Percentiles rank a stretch among this genome's conserved stretches.
These are phyloP conservation scores for Nibea albiflora DNA, from an alignment of 2,113 vertebrate species.

Conservation along the genomic window DNA sequence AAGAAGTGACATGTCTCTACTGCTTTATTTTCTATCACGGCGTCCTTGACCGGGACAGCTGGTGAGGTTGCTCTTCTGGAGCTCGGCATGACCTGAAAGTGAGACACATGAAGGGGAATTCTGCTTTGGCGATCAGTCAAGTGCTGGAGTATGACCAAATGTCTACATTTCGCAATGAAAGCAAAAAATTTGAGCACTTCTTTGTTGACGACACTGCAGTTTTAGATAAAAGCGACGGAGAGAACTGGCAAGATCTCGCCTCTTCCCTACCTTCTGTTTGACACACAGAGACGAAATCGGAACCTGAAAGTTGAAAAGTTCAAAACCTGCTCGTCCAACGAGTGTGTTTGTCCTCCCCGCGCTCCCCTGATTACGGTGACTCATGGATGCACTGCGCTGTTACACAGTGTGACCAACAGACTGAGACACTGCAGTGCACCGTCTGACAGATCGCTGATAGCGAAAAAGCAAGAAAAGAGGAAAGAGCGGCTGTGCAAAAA, in stretches of 20 bases:
- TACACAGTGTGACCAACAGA: slow-evolving; percentile 10
- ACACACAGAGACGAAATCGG: slow-evolving; percentile 13
- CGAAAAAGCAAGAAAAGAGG: background rate
- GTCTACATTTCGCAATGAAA: background rate
- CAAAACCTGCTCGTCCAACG: slow-evolving; percentile 4
- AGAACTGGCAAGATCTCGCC: background rate
- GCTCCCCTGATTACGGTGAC: slow-evolving; percentile 38
- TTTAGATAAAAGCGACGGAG: background rate
- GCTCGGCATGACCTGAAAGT: slow-evolving; percentile 5
- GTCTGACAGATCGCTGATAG: slow-evolving; percentile 73
- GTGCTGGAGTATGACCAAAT: background rate
- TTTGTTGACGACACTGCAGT: no score
- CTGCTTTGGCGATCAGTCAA: background rate
- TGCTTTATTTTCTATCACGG: background rate
- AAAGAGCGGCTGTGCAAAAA: slow-evolving; percentile 23
- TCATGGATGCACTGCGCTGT: slow-evolving; percentile 40
- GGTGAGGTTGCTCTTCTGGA: slow-evolving; percentile 31
- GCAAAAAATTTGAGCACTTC: background rate
- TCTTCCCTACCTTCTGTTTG: background rate
- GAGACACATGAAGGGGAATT: slow-evolving; percentile 11
- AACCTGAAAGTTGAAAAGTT: slow-evolving; percentile 34
- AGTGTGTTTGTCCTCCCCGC: background rate
- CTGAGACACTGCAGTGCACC: slow-evolving; percentile 69
- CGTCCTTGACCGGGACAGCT: slow-evolving; percentile 35
- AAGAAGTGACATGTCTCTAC: background rate